Evolutionary conservation across 2,888 invertebrate species (phyloP).

Genomic region (Drosophila maculinotata): DNA sequence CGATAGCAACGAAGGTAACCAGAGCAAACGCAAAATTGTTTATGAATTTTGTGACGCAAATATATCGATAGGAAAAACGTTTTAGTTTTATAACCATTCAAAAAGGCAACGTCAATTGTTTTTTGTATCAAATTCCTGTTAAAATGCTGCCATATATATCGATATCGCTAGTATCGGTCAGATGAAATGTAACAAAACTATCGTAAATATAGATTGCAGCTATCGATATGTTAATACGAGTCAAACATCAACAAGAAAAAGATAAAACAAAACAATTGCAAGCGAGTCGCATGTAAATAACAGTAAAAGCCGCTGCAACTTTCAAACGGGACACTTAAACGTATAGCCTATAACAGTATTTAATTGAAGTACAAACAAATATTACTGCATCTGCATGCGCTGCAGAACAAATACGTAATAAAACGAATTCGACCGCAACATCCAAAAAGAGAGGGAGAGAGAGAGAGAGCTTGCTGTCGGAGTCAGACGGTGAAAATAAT

Average conservation of each 20-base stretch:
- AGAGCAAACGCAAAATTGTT: not conserved
- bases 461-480: conserved; percentile 31
- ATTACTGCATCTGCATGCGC: conserved; percentile 21
- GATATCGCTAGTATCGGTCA: conserved; percentile 7
- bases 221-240: conserved; percentile 38
- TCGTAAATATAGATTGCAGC: not conserved
- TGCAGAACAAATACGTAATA: conserved; percentile 28
- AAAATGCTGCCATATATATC: not conserved
- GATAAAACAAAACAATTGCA: conserved; percentile 26
- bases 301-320: conserved; percentile 3
- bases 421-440: conserved; percentile 27
- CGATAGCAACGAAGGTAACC: conserved; percentile 1
- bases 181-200: not conserved
- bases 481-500: conserved; percentile 62
- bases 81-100: too few relatives aligned
- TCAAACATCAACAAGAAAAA: conserved; percentile 39
- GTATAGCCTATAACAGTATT: conserved; percentile 5
- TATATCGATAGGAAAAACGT: conserved; percentile 7
- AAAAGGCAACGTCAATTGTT: too few relatives aligned
- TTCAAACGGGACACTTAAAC: not conserved
- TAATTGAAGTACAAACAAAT: conserved; percentile 11
- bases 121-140: too few relatives aligned
- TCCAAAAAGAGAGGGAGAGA: conserved; percentile 17
- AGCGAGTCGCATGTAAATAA: conserved; percentile 23
- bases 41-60: not conserved